A percentile compares a stretch with the other conserved stretches of the same genome.
Evolutionary conservation across 2,888 invertebrate genomes (phyloP).

Genomic region (Morinoia aosen): DNA sequence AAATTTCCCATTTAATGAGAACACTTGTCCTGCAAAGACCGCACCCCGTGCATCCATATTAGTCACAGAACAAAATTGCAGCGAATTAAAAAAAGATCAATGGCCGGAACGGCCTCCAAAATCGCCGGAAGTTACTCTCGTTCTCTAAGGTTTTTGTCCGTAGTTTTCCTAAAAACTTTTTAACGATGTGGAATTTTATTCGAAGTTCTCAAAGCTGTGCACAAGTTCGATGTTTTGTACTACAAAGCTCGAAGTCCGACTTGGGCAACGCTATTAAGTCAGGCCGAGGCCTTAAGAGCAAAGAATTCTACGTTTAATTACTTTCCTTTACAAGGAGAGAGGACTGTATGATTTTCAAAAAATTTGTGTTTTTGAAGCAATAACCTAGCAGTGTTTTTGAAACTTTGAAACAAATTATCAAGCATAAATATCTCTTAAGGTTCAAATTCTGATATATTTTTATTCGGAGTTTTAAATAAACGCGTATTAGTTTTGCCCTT

Average conservation of each 20-base stretch:
- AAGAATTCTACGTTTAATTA: not conserved
- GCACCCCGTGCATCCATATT: not conserved
- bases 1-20: not conserved
- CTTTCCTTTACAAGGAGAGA: not conserved
- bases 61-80: not conserved
- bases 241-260: not conserved
- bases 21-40: not conserved
- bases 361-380: too few species aligned
- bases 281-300: not conserved
- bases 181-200: conserved; percentile 1
- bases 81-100: not conserved
- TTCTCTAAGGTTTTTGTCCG: not conserved
- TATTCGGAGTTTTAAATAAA: too few species aligned
- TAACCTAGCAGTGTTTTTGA: too few species aligned
- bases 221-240: not conserved
- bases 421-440: too few species aligned
- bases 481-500: too few species aligned
- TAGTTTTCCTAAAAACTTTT: not conserved
- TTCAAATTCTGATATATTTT: too few species aligned
- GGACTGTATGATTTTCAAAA: too few species aligned
- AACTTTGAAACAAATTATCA: too few species aligned
- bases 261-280: not conserved
- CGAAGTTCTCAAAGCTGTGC: not conserved
- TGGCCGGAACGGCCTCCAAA: not conserved
- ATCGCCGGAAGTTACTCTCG: conserved; percentile 10